Conservation (phyloP, 53 echinoderm and acorn worm species). For the Zoroaster sp. region DNA sequence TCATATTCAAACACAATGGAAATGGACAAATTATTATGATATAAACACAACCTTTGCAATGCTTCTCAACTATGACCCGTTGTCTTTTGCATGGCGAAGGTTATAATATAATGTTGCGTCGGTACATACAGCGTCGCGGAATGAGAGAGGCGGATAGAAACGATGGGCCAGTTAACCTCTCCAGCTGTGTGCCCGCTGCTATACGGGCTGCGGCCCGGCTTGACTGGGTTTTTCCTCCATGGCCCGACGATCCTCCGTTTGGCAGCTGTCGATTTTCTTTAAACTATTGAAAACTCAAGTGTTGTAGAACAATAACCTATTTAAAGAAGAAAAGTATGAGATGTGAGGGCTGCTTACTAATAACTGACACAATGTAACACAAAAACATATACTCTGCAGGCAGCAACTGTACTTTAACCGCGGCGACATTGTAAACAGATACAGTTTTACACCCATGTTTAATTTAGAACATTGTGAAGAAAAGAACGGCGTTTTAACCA, state of each 20-base stretch:
- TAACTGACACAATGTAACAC: constrained; percentile 43
- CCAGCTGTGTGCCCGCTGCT: constrained; percentile 35
- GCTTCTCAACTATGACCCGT: not conserved
- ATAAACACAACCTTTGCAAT: not conserved
- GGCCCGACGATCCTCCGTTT: not conserved
- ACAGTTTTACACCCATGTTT: not conserved
- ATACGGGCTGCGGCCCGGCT: not conserved
- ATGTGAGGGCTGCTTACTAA: constrained; percentile 14
- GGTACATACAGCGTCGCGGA: not conserved
- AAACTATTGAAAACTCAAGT: constrained; percentile 48
- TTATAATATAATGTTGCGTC: not conserved
- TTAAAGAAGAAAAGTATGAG: not conserved
- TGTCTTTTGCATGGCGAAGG: not conserved
- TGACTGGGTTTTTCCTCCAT: not conserved
- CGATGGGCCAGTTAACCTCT: not conserved
- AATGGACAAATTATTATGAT: too few species aligned
- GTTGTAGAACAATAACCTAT: constrained; percentile 41
- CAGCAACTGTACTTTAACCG: constrained; percentile 20
- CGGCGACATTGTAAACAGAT: constrained; percentile 1
- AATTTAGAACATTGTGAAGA: not conserved
- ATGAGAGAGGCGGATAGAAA: not conserved
- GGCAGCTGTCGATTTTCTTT: constrained; percentile 52
- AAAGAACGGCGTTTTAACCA: not conserved
- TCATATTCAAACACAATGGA: too few species aligned
- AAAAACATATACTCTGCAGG: not conserved